Conservation (phyloP, 1,140 invertebrate species). For the Harlomillsia oculata region DNA sequence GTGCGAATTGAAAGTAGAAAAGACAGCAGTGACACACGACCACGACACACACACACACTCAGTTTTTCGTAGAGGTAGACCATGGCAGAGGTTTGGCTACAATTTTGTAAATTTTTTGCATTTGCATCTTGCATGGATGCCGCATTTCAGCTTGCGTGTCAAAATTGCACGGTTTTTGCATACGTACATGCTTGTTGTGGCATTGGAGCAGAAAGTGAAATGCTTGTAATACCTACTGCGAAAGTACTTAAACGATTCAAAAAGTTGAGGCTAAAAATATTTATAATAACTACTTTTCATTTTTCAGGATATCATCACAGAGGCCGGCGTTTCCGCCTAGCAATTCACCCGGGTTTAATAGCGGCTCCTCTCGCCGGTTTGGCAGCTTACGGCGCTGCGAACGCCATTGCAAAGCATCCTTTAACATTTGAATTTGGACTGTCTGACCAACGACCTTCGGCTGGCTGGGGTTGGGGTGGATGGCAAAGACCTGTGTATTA, state of each 20-base stretch:
- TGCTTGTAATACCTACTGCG: no score
- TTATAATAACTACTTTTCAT: constrained; percentile 3
- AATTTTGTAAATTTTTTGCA: no score
- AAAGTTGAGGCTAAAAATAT: background rate
- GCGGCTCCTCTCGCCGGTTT: constrained; percentile 19
- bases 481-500: no score
- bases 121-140: no score
- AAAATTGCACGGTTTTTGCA: background rate
- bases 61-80: no score
- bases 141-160: background rate
- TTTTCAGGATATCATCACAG: background rate
- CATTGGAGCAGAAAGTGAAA: background rate
- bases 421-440: constrained; percentile 15
- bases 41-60: no score
- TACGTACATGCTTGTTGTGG: background rate
- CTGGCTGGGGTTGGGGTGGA: no score
- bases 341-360: constrained; percentile 20
- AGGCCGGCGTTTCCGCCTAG: constrained; percentile 10
- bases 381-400: constrained; percentile 14
- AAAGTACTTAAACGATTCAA: background rate
- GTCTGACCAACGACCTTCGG: constrained; percentile 7
- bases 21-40: no score
- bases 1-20: no score
- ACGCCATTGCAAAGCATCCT: constrained; percentile 5
- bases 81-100: no score